Percentiles rank a stretch among this genome's conserved stretches.
Evolutionary conservation across 2,888 invertebrate genomes (phyloP).

Genomic region (Scaeva pyrastri): DNA sequence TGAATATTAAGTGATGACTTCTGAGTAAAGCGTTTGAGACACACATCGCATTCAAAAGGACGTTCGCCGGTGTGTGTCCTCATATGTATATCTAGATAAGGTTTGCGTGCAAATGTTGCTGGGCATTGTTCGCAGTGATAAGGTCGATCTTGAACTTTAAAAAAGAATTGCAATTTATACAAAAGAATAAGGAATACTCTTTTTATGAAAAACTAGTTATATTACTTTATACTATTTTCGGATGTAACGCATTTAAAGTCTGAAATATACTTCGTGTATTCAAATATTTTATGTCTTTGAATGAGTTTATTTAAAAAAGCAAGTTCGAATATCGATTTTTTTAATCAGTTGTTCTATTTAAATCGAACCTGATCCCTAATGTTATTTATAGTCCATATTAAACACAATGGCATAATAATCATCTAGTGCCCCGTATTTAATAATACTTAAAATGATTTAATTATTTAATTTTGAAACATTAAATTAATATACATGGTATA

Average conservation of each 20-base stretch:
- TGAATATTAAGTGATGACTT: conserved; percentile 92
- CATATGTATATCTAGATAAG: conserved; percentile 87
- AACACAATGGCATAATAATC: too few relatives aligned
- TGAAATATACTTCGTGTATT: neutral
- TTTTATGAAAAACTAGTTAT: neutral
- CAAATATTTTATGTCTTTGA: neutral
- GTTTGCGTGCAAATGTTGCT: conserved; percentile 86
- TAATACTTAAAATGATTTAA: too few relatives aligned
- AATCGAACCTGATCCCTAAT: too few relatives aligned
- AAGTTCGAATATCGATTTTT: too few relatives aligned
- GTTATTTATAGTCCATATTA: too few relatives aligned
- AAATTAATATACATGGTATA: too few relatives aligned
- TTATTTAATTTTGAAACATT: too few relatives aligned
- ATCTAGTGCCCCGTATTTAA: too few relatives aligned
- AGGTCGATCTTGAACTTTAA: conserved; percentile 81
- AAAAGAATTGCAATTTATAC: conserved; percentile 25
- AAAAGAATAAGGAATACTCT: neutral
- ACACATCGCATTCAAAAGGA: conserved; percentile 89
- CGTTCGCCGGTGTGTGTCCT: conserved; percentile 86
- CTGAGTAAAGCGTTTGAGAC: conserved; percentile 92
- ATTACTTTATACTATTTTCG: conserved; percentile 27
- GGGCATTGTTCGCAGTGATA: conserved; percentile 85
- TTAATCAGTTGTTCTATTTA: too few relatives aligned
- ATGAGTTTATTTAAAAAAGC: neutral
- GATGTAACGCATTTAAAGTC: conserved; percentile 2